phyloP scores from a whole-genome alignment of 2,888 invertebrate genomes.

The Metacarcinus magister region DNA sequence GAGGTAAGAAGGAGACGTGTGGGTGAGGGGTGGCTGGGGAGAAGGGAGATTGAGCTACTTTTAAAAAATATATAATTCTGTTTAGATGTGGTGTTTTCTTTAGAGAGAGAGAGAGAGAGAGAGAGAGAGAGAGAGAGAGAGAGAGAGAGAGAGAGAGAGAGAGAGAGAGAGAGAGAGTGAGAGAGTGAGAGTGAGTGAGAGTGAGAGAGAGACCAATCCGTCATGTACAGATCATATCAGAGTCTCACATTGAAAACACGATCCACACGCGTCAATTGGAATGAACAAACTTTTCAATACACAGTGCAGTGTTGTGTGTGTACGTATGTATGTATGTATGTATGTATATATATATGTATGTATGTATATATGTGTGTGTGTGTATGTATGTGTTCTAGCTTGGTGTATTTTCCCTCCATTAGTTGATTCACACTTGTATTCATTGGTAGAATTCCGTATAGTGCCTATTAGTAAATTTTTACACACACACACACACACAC shows the following conservation, averaged over 20 bases:
- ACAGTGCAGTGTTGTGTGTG: background rate
- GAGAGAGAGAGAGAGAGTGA: conserved; percentile 45
- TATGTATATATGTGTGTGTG: background rate
- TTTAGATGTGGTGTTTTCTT: background rate
- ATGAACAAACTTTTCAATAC: background rate
- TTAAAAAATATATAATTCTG: background rate
- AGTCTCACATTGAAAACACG: background rate
- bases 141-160: conserved; percentile 48
- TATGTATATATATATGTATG: background rate
- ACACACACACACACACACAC: too few species aligned
- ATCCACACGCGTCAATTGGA: background rate
- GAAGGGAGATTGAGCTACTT: background rate
- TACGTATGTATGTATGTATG: background rate
- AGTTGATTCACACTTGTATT: background rate
- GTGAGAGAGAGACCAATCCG: conserved; percentile 9
- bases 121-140: conserved; percentile 48
- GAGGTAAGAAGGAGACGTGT: background rate
- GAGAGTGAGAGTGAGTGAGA: conserved; percentile 1
- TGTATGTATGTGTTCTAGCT: conserved; percentile 26
- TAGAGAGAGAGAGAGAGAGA: conserved; percentile 6
- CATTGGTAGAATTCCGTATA: background rate
- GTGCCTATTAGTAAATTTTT: background rate
- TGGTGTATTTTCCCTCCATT: background rate
- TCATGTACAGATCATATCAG: conserved; percentile 31
- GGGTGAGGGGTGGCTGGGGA: background rate